Evolutionary conservation across 2,797 vertebrate genomes (phyloP).

Genomic region (Lacerta viridis): DNA sequence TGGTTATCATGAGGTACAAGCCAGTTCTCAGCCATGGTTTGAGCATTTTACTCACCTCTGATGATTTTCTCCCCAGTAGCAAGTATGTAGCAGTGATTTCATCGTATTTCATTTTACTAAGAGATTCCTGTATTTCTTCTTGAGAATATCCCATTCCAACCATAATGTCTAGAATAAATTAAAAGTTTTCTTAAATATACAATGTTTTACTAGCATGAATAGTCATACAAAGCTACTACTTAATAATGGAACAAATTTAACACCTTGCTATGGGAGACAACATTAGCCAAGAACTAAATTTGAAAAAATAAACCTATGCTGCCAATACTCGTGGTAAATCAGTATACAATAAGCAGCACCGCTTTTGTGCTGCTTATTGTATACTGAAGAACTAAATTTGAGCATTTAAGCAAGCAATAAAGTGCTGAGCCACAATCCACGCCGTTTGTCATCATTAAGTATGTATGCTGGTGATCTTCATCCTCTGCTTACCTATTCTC

Average conservation of each 20-base stretch:
- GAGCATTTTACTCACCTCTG: constrained; percentile 87
- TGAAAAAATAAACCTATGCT: too few relatives aligned
- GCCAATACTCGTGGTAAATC: too few relatives aligned
- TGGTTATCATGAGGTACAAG: background rate
- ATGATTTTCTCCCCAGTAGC: constrained; percentile 94
- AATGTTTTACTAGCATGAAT: constrained; percentile 1
- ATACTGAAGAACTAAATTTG: constrained; percentile 1
- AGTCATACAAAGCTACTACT: constrained; percentile 19
- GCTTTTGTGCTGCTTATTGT: too few relatives aligned
- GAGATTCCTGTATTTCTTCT: constrained; percentile 97
- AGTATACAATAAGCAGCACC: too few relatives aligned
- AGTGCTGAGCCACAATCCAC: background rate
- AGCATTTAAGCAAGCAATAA: constrained; percentile 8
- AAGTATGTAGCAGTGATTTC: constrained; percentile 98
- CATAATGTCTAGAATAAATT: constrained; percentile 89
- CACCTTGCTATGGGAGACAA: constrained; percentile 7
- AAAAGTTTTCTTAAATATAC: constrained; percentile 50
- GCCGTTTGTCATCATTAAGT: background rate
- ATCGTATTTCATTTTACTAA: constrained; percentile 99
- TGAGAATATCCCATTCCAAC: constrained; percentile 98
- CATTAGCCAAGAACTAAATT: constrained; percentile 6
- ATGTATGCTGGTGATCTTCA: background rate
- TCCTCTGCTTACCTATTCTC: constrained; percentile 91
- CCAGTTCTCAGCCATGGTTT: background rate
- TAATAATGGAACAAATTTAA: constrained; percentile 17